A percentile compares a stretch with the other conserved stretches of the same genome.
Evolutionary conservation across 2,797 vertebrate genomes (phyloP).

Genomic region (Apogon talboti): DNA sequence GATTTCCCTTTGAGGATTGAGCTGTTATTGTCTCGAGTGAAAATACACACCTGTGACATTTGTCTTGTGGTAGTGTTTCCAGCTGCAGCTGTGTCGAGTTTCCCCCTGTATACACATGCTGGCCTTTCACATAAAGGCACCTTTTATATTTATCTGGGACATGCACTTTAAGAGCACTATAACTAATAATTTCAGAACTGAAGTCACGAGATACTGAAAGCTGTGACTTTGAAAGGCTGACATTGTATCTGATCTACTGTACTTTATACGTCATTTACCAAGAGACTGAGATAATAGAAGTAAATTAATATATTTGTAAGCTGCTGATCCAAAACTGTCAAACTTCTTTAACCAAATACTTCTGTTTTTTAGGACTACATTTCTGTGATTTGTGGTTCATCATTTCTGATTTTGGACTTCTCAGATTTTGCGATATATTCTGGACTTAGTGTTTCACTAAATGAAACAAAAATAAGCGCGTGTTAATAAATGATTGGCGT

Average conservation of each 20-base stretch:
- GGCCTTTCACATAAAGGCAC: slow-evolving; percentile 38
- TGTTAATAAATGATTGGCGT: neutral
- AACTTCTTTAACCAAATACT: no score
- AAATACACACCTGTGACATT: slow-evolving; percentile 73
- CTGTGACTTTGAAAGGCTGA: neutral
- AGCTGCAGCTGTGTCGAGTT: slow-evolving; percentile 59
- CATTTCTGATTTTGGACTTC: no score
- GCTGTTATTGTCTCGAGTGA: slow-evolving; percentile 59
- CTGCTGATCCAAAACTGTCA: neutral
- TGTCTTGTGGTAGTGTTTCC: slow-evolving; percentile 47
- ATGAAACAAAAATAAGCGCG: neutral
- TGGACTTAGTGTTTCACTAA: no score
- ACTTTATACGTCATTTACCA: neutral
- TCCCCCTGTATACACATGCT: slow-evolving; percentile 10
- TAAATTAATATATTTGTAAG: neutral
- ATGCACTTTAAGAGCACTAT: slow-evolving; percentile 2
- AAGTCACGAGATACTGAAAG: slow-evolving; percentile 13
- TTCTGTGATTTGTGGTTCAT: no score
- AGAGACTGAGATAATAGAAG: neutral
- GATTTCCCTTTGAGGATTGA: slow-evolving; percentile 50
- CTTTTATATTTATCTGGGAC: slow-evolving; percentile 38
- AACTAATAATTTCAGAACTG: slow-evolving; percentile 20
- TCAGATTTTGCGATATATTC: no score
- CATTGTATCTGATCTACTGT: neutral
- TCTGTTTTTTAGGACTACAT: no score